phyloP scores from a whole-genome alignment of 2,797 vertebrate genomes.

The Sebastes steindachneri region DNA sequence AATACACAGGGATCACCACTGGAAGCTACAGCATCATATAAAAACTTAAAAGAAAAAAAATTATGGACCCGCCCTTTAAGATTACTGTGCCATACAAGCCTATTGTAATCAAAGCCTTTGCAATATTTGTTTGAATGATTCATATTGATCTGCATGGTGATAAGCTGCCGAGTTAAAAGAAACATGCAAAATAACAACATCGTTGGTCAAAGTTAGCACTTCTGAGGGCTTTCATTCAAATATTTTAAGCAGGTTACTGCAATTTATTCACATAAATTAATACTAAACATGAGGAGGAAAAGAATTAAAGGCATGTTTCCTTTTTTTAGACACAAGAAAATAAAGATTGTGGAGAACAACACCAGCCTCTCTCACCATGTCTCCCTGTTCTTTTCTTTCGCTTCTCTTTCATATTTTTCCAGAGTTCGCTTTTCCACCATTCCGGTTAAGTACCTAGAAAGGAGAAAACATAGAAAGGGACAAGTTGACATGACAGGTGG shows the following conservation, averaged over 20 bases:
- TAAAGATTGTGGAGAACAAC: neutral
- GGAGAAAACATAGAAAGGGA: neutral
- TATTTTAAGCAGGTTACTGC: neutral
- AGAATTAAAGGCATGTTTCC: neutral
- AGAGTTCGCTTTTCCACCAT: slow-evolving; percentile 99
- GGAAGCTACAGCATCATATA: no score
- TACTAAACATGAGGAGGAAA: neutral
- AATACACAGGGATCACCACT: no score
- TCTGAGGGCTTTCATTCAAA: neutral
- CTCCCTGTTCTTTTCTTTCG: slow-evolving; percentile 99
- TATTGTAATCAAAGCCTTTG: neutral
- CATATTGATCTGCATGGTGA: neutral
- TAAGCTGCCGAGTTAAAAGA: neutral
- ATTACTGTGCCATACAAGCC: neutral
- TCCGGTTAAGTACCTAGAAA: slow-evolving; percentile 94
- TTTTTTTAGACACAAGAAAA: neutral
- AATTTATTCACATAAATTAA: neutral
- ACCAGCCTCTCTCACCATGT: slow-evolving; percentile 87
- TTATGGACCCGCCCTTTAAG: neutral
- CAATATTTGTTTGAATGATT: neutral
- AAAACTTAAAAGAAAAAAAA: no score
- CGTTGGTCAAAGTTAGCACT: rapidly evolving
- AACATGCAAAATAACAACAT: neutral
- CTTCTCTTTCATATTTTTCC: slow-evolving; percentile 99
- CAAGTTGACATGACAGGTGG: neutral